Evolutionary conservation across 2,888 invertebrate genomes (phyloP).

Genomic region (Mechanitis messenoides): DNA sequence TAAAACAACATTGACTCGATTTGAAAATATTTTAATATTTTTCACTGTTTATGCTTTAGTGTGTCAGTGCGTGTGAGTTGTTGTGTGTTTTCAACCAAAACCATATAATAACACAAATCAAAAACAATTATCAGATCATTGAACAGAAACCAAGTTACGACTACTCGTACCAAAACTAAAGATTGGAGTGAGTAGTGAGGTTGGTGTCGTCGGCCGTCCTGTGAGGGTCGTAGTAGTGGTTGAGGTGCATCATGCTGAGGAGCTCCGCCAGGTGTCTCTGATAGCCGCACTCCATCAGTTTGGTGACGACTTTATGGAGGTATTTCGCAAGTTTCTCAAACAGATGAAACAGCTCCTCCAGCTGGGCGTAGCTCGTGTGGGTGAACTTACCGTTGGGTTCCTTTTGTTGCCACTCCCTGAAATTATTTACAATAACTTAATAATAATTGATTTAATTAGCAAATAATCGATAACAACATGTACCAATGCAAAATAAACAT

Average conservation of each 20-base stretch:
- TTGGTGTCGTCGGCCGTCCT: constrained; percentile 50
- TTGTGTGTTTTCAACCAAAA: too few relatives aligned
- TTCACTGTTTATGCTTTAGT: too few relatives aligned
- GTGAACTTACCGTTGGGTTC: constrained; percentile 64
- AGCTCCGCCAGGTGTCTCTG: constrained; percentile 81
- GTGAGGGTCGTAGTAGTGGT: constrained; percentile 73
- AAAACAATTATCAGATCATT: too few relatives aligned
- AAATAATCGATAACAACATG: too few relatives aligned
- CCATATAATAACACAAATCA: too few relatives aligned
- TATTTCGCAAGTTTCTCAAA: constrained; percentile 78
- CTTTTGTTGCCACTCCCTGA: constrained; percentile 75
- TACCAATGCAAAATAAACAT: too few relatives aligned
- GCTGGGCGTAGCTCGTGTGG: constrained; percentile 76
- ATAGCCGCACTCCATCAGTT: constrained; percentile 80
- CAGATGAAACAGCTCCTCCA: constrained; percentile 77
- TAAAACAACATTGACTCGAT: too few relatives aligned
- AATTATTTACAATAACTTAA: constrained; percentile 5
- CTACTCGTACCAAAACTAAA: too few relatives aligned
- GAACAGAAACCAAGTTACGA: too few relatives aligned
- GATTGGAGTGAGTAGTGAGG: constrained; percentile 36
- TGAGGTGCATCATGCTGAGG: constrained; percentile 80
- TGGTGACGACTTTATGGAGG: constrained; percentile 78
- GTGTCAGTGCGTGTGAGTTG: too few relatives aligned
- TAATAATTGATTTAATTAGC: too few relatives aligned
- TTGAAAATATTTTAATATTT: too few relatives aligned